Evolutionary conservation across 1,140 invertebrate species (phyloP).

Genomic region (Drosophila ananassae): DNA sequence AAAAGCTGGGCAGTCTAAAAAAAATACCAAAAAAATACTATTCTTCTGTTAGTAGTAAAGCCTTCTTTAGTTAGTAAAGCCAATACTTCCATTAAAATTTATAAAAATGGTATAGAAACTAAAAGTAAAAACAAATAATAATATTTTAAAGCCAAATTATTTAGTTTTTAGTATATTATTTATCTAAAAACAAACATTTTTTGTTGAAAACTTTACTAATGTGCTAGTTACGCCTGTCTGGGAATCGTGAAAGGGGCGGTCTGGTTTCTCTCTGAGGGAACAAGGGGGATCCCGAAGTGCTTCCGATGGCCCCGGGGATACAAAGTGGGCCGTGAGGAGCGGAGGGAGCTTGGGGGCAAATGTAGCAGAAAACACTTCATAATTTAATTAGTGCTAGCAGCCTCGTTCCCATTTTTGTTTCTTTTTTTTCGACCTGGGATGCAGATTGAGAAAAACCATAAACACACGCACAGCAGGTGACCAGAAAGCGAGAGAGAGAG

Average conservation of each 20-base stretch:
- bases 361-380: conserved; percentile 77
- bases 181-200: conserved; percentile 4
- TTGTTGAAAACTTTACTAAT: not conserved
- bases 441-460: conserved; percentile 15
- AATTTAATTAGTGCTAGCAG: conserved; percentile 77
- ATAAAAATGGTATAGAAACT: no score
- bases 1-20: no score
- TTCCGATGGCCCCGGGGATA: no score
- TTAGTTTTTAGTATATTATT: not conserved
- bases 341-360: conserved; percentile 29
- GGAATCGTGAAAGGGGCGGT: no score
- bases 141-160: not conserved
- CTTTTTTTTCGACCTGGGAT: not conserved
- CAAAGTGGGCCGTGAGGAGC: not conserved
- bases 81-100: no score
- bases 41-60: no score
- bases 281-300: not conserved
- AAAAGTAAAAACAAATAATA: not conserved
- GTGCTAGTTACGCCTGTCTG: conserved; percentile 26
- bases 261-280: no score
- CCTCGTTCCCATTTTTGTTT: conserved; percentile 47
- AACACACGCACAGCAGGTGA: conserved; percentile 2
- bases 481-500: conserved; percentile 3
- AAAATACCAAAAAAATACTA: no score
- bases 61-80: no score